Base-by-base conservation (phyloP, 2,113 vertebrate species). In the Sapayoa aenigma region DNA sequence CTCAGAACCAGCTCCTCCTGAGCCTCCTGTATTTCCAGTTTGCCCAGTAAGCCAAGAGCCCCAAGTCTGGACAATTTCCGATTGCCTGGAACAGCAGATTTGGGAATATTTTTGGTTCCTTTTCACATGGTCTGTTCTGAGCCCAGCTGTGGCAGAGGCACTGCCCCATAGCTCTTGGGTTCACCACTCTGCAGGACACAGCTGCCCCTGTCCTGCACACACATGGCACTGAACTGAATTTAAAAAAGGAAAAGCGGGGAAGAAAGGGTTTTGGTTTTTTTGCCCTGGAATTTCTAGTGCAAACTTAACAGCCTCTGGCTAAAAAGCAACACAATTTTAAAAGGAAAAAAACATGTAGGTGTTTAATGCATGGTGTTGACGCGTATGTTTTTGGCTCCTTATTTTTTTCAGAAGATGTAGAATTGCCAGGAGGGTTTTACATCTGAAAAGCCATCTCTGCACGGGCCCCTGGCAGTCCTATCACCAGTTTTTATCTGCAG, bases 201-300 rank as follows among this genome's bases (percentile, higher is more conserved):
- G 10, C 58, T 44, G 86, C n/a, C 49, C 42, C 67, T 35, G 30
- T 11, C 50, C 63, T 9, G 24, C 16, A 4, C n/a, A 2, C 39
- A 0, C 2, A 2, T n/a, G 12, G 41, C 27, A 4, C 25, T 9
- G 30, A 19, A 2, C 37, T 3, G 0, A 0, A 6, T 49, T 5
- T 59, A 9, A 1, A 14, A 18, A 6, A 15, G 35, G 50, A 16
- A 2, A 69, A 14, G 39, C 3, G 17, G 33, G 16, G 8, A 27
- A 33, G 31, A 27, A 63, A 7, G 53, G 28, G n/a, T n/a, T n/a
- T 53, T 35, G 35, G 11, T 8, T 4, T 47, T 23, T 18, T 69
- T 5, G 7, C 75, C 66, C 66, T 11, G 21, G 22, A 79, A 33
- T 89, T 94, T 68, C 73, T 91, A n/a, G 55, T 16, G 83, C 27